Percentiles rank a stretch among this genome's conserved stretches.
Evolutionary conservation across 92 coral and sea anemone genomes (phyloP).

Genomic region (Desmophyllum pertusum): DNA sequence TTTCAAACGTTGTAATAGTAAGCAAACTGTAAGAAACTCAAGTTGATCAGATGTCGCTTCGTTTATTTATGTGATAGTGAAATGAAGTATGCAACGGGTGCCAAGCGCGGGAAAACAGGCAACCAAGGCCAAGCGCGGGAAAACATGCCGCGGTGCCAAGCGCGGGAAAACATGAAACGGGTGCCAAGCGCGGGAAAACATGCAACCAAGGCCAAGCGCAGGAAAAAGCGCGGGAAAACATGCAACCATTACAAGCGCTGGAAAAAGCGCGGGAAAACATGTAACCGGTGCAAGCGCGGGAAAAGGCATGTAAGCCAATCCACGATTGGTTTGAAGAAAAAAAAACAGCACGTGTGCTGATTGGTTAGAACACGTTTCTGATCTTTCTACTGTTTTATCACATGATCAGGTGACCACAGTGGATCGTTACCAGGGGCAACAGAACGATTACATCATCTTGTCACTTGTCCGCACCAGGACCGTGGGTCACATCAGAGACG

Average conservation of each 20-base stretch:
- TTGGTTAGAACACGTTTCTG: too few relatives aligned
- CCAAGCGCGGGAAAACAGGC: not conserved
- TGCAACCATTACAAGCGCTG: not conserved
- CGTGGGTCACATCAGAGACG: conserved; percentile 97
- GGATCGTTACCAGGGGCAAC: conserved; percentile 99
- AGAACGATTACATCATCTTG: conserved; percentile 97
- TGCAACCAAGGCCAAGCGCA: not conserved
- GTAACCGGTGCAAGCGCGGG: too few relatives aligned
- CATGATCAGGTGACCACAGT: conserved; percentile 90
- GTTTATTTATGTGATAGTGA: too few relatives aligned
- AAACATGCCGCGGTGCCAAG: not conserved
- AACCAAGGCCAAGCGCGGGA: not conserved
- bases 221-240: not conserved
- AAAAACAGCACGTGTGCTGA: too few relatives aligned
- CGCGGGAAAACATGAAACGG: not conserved
- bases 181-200: not conserved
- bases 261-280: not conserved
- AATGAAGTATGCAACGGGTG: too few relatives aligned
- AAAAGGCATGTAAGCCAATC: too few relatives aligned
- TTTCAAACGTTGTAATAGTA: not conserved
- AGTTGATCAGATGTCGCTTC: not conserved
- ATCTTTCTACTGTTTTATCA: not conserved
- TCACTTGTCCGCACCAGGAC: conserved; percentile 98
- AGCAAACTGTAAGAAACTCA: not conserved
- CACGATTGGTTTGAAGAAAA: too few relatives aligned